Base-by-base conservation (phyloP, 1,140 invertebrate species). In the Drosophila gunungcola region DNA sequence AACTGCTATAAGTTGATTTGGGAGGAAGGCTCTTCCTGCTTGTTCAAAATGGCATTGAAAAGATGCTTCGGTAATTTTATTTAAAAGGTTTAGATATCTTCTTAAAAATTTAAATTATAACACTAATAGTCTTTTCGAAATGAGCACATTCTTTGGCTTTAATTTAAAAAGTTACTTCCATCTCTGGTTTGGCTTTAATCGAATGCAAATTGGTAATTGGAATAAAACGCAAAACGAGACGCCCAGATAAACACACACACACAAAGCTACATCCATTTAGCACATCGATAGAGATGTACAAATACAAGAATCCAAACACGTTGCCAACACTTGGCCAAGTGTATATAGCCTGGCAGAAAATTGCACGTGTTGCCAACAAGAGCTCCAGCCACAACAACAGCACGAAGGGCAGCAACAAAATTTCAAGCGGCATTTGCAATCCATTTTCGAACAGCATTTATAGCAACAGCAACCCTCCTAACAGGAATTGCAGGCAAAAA, bases 121-220 rank as follows among this genome's bases (percentile, higher is more conserved):
- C 1, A 32, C 29, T 32, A 32, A 32, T 4, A 32, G 0, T 32
- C 7, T 7, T 12, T 4, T 4, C 3, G 12, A 52, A 21, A 4
- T 10, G 9, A 12, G 25, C 32, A 12, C 13, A 1, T 0, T 1
- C 4, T 27, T 16, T 10, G 13, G 16, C 10, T 13, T 3, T 29
- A 29, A n/a, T 0, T n/a, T 48, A 13, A 49, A 13, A 25, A 29
- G n/a, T 32, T 29, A 1, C 2, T n/a, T 29, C 32, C 41, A n/a
- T 4, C 13, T 39, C 5, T 56, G 16, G 51, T 7, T 38, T 25
- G 32, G 46, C 45, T 53, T 82, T 82, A 82, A 83, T 88, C 79
- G 70, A 79, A 88, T 83, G 79, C 52, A 62, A 65, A 86, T 88
- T 88, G 83, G 83, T 83, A 86, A 86, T 82, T 82, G 75, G 83